Evolutionary conservation across 2,113 vertebrate species (phyloP).

Genomic region (Anarhynchus alexandrinus): DNA sequence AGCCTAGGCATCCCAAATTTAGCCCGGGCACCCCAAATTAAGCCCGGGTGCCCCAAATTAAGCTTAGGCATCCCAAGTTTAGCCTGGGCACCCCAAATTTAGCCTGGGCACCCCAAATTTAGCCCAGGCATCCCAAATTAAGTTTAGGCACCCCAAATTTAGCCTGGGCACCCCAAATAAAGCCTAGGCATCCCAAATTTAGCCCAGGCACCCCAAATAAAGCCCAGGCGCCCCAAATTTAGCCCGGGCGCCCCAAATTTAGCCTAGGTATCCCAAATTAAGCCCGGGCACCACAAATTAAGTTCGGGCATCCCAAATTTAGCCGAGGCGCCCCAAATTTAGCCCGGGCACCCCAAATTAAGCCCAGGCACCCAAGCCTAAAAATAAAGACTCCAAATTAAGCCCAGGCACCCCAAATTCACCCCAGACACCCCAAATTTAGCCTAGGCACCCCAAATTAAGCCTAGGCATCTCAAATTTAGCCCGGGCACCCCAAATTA

Average conservation of each 20-base stretch:
- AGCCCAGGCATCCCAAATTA: no score
- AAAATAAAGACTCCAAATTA: no score
- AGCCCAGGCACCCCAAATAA: not conserved
- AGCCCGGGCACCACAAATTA: fast-evolving
- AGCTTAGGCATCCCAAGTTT: no score
- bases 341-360: not conserved
- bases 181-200: not conserved
- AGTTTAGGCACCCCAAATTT: not conserved
- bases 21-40: not conserved
- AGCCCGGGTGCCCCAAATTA: not conserved
- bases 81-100: not conserved
- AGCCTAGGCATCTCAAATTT: no score
- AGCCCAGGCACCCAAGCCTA: not conserved
- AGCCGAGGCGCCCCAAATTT: not conserved
- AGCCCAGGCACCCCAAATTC: not conserved
- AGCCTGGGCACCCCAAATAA: not conserved
- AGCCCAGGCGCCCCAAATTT: not conserved
- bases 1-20: no score
- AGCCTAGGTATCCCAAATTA: not conserved
- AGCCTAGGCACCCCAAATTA: not conserved
- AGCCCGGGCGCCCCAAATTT: not conserved
- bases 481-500: not conserved
- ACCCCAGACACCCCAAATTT: no score
- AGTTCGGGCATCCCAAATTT: no score
- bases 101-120: not conserved